phyloP scores from a whole-genome alignment of 2,113 vertebrate genomes.

The Acanthisitta chloris region DNA sequence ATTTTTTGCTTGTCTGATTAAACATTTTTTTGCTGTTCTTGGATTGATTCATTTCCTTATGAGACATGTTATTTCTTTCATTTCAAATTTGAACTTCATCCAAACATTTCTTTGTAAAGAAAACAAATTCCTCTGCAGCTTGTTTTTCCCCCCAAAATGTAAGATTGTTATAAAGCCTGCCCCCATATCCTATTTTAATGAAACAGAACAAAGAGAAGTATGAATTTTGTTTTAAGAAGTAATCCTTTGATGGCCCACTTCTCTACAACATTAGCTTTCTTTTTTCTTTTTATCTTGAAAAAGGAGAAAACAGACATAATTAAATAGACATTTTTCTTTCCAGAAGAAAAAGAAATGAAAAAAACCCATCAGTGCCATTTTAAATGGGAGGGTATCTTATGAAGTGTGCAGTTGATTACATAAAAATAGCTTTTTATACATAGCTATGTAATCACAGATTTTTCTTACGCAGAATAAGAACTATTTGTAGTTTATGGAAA shows the following conservation, averaged over 20 bases:
- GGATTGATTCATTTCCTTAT: not conserved
- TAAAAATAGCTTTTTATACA: constrained; percentile 39
- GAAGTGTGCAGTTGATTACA: not conserved
- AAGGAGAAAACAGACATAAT: not conserved
- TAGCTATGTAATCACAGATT: not conserved
- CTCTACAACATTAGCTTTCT: not conserved
- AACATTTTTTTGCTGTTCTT: not conserved
- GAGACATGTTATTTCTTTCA: not conserved
- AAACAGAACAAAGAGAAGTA: not conserved
- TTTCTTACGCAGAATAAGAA: constrained; percentile 17
- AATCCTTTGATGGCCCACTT: constrained; percentile 13
- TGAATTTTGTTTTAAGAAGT: not conserved
- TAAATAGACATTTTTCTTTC: not conserved
- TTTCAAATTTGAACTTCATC: not conserved
- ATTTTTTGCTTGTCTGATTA: not conserved
- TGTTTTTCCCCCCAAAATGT: not conserved
- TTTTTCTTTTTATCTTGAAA: not conserved
- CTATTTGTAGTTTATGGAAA: not conserved
- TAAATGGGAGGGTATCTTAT: not conserved
- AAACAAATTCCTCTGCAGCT: not conserved
- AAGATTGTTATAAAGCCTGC: not conserved
- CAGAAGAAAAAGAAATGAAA: not conserved
- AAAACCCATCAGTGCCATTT: not conserved
- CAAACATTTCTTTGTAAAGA: not conserved
- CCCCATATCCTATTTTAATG: not conserved